These are phyloP conservation scores for Alexandromys fortis DNA, from an alignment of 2,113 vertebrate species.

Conservation along the genomic window DNA sequence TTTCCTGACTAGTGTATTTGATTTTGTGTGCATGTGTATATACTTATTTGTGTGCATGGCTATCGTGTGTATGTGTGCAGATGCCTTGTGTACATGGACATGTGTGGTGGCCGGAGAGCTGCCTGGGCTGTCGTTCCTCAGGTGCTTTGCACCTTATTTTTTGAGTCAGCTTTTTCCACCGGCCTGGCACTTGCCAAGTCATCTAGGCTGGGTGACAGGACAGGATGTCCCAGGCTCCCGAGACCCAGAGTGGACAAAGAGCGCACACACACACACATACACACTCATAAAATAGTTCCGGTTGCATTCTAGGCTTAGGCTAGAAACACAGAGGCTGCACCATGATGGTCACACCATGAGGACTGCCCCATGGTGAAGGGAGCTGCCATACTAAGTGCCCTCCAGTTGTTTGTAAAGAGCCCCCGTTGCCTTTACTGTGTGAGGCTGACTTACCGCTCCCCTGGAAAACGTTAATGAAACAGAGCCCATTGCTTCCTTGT, in stretches of 20 bases:
- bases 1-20: not conserved
- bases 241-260: not conserved
- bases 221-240: not conserved
- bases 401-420: not conserved
- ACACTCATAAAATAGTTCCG: not conserved
- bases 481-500: not conserved
- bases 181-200: not conserved
- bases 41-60: not conserved
- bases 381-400: accelerated
- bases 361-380: not conserved
- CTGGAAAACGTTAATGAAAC: accelerated
- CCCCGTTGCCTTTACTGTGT: not conserved
- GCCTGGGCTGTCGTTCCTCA: not conserved
- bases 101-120: not conserved
- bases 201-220: not conserved
- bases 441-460: not conserved
- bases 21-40: too few relatives aligned
- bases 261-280: not conserved
- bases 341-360: not conserved
- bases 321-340: not conserved
- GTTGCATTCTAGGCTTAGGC: not conserved
- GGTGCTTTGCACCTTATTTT: not conserved
- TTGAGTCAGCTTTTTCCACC: too few relatives aligned
- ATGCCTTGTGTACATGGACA: not conserved
- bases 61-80: not conserved